Percentiles rank a stretch among this genome's conserved stretches.
Conservation (phyloP, 2,888 invertebrate species). For the Priocnemis perturbator region DNA sequence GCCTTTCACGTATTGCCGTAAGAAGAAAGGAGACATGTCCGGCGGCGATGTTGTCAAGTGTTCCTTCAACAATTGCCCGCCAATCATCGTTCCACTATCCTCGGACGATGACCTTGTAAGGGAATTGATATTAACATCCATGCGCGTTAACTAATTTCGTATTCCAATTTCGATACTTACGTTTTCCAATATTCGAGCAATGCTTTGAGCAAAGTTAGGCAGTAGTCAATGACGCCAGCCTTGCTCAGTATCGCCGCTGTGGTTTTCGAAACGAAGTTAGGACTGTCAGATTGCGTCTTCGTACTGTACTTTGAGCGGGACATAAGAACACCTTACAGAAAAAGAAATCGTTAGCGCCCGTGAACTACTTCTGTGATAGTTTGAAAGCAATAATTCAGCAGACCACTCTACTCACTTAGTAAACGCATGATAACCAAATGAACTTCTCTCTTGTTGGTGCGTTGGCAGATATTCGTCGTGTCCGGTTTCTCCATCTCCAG, state of each 20-base stretch:
- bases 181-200: slow-evolving; percentile 87
- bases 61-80: slow-evolving; percentile 87
- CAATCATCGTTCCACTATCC: slow-evolving; percentile 75
- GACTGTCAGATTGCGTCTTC: slow-evolving; percentile 72
- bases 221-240: slow-evolving; percentile 84
- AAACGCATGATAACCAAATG: slow-evolving; percentile 92
- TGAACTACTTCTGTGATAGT: neutral
- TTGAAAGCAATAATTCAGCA: slow-evolving; percentile 2
- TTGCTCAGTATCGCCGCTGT: slow-evolving; percentile 84
- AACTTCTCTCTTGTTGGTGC: slow-evolving; percentile 88
- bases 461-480: slow-evolving; percentile 77
- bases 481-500: slow-evolving; percentile 82
- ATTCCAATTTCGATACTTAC: slow-evolving; percentile 52
- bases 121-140: slow-evolving; percentile 21
- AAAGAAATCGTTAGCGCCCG: neutral
- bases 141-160: neutral
- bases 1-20: slow-evolving; percentile 92
- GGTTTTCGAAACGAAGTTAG: slow-evolving; percentile 81
- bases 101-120: slow-evolving; percentile 67
- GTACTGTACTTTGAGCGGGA: slow-evolving; percentile 82
- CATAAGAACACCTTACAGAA: slow-evolving; percentile 82
- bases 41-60: slow-evolving; percentile 89
- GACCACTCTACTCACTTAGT: slow-evolving; percentile 81
- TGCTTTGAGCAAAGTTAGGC: slow-evolving; percentile 83
- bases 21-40: slow-evolving; percentile 97